phyloP scores from a whole-genome alignment of 2,888 invertebrate genomes.

The Lamproptera curius region DNA sequence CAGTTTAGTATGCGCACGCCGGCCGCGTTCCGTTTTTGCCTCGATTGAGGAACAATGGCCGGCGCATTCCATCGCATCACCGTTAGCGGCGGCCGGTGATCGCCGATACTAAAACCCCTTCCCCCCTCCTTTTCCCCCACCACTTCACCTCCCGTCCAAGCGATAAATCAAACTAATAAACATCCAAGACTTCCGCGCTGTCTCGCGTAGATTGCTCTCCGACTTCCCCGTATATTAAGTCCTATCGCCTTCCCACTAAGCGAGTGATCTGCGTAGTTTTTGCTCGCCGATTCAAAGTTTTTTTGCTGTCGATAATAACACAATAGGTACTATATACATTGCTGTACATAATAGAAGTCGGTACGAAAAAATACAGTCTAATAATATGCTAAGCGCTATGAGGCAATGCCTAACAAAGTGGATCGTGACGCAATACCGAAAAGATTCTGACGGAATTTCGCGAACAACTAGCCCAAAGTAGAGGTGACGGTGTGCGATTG shows the following conservation, averaged over 20 bases:
- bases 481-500: conserved; percentile 61
- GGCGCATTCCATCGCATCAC: conserved; percentile 65
- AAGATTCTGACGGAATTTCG: too few relatives aligned
- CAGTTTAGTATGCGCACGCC: conserved; percentile 51
- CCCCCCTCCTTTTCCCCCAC: conserved; percentile 19
- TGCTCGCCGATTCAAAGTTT: too few relatives aligned
- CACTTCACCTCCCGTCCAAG: conserved; percentile 14
- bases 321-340: too few relatives aligned
- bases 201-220: conserved; percentile 15
- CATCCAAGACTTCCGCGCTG: conserved; percentile 35
- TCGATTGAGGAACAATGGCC: conserved; percentile 60
- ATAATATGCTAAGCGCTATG: too few relatives aligned
- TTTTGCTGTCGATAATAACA: too few relatives aligned
- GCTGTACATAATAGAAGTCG: too few relatives aligned
- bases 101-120: conserved; percentile 46
- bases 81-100: conserved; percentile 57
- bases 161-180: conserved; percentile 28
- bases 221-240: conserved; percentile 7
- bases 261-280: neutral
- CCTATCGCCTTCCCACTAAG: neutral
- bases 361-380: too few relatives aligned
- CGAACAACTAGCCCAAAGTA: conserved; percentile 29
- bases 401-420: too few relatives aligned
- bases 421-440: too few relatives aligned
- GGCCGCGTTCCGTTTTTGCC: conserved; percentile 59